Percentiles rank a stretch among this genome's conserved stretches.
Evolutionary conservation across 2,113 vertebrate genomes (phyloP).

Genomic region (Empidonax traillii): DNA sequence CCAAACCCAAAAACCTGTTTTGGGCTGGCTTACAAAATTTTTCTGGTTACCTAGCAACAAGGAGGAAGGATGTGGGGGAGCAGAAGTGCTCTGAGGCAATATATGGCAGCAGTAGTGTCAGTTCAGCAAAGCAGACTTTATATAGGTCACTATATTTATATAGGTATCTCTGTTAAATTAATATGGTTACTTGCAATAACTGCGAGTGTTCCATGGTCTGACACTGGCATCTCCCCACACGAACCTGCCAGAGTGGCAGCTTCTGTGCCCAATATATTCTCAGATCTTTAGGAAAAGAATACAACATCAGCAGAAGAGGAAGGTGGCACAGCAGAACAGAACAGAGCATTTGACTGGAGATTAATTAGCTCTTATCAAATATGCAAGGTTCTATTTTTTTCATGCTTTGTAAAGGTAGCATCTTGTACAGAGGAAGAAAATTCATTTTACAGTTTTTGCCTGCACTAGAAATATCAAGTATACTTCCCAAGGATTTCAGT

Average conservation of each 20-base stretch:
- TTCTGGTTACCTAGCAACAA: slow-evolving; percentile 25
- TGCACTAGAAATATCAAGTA: neutral
- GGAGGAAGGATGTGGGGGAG: slow-evolving; percentile 15
- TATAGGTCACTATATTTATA: slow-evolving; percentile 23
- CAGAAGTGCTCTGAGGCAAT: slow-evolving; percentile 3
- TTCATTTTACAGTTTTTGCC: neutral
- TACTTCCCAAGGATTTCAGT: neutral
- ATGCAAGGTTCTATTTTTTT: neutral
- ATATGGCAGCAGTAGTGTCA: neutral
- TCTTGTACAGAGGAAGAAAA: neutral
- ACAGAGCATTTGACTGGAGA: neutral
- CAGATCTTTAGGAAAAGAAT: neutral
- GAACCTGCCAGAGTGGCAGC: neutral
- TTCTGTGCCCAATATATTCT: neutral
- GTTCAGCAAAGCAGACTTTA: neutral
- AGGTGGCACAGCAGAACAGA: neutral
- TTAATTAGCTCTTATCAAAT: neutral
- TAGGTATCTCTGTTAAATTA: slow-evolving; percentile 39
- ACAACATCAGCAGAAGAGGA: neutral
- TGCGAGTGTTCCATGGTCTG: neutral
- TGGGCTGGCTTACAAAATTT: neutral
- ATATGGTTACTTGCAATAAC: neutral
- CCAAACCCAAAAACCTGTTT: neutral
- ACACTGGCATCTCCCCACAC: neutral
- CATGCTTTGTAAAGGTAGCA: neutral